Base-by-base conservation (phyloP, 2,888 invertebrate genomes). In the Sarcophaga rosellei region DNA sequence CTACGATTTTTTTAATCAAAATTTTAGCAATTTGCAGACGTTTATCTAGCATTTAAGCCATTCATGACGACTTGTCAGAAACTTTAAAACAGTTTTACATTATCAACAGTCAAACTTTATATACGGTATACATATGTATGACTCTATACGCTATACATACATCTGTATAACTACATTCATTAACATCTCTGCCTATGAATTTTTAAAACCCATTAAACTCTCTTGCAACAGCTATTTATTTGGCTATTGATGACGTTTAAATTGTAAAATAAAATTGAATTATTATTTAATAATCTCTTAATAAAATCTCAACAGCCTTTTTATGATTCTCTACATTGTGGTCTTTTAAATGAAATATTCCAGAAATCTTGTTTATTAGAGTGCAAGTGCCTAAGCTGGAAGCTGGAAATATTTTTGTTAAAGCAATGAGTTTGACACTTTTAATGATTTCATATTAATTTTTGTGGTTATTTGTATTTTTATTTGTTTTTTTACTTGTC, bases 231-330 rank as follows among this genome's bases (percentile, higher is more conserved):
- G 53, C 35, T 78, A 73, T 68, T 68, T 77, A 68, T 74, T 53
- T 57, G 73, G 73, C 72, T 77, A 77, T 44, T 35, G 72, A 47
- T 72, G 82, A 78, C 15, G 59, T 65, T 59, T 72, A 68, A 81
- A 69, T 66, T 35, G 2, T 15, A 53, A 15, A 25, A 69, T 81
- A 35, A 69, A 81, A 74, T 85, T 81, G 69, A 81, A 74, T 73
- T 85, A 78, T 81, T 85, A 66, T 68, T 72, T 68, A 85, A 74
- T 78, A 69, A 81, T 69, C 17, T 77, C 80, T 62, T 65, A 78
- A 47, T 70, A 35, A 57, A 35, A 35, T 35, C 35, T 35, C 35
- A 35, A 35, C 10, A 35, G 17, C 15, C n/a, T n/a, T 65, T 65
- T 65, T 65, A 5, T 65, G 15, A 23, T 65, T 35, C 35, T 35